Evolutionary conservation across 2,888 invertebrate genomes (phyloP), one percentile per base, ranked within the genome.

Genomic region (Latheticus oryzae): DNA sequence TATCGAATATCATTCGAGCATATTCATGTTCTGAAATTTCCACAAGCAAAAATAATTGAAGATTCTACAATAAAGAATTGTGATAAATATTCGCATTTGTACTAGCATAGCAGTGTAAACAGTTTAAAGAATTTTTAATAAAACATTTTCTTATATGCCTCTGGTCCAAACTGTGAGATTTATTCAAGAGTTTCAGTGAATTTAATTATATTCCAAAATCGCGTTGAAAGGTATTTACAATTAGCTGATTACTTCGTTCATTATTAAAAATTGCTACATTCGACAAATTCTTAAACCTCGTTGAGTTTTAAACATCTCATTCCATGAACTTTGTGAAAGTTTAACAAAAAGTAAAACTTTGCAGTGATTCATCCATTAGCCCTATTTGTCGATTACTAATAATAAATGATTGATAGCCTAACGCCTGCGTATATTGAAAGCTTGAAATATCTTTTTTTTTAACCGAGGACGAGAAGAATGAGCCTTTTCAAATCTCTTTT

Each of bases 401-500:
- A 68, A 62, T 62, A 62, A 65, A 66, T 68, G 68, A 68, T 68
- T 68, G 68, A 68, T 68, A 59, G 62, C 62, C 61, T 15, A 57
- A 60, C 63, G 58, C 60, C 56, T 51, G 56, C 53, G 55, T 52
- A 53, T 48, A 63, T 64, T 63, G 62, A 65, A 63, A 61, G 64
- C 35, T 58, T 56, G 56, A 43, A 59, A 59, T 60, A 63, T 61
- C 59, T 59, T 53, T 60, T 62, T 60, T 62, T 58, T 63, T 23
- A 40, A 21, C 40, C n/a, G n/a, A n/a, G n/a, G 28, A 40, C 17
- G 30, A 35, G 28, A 51, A 33, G 60, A 60, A 47, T 56, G 40
- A 50, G 52, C 40, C 17, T 3, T 21, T 37, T 38, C 16, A 21
- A 19, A 15, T 56, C 45, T 51, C 23, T 43, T 24, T 43, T 12